These are phyloP conservation scores for Bombyx mandarina DNA, from an alignment of 1,140 invertebrate genomes.

Conservation along the genomic window DNA sequence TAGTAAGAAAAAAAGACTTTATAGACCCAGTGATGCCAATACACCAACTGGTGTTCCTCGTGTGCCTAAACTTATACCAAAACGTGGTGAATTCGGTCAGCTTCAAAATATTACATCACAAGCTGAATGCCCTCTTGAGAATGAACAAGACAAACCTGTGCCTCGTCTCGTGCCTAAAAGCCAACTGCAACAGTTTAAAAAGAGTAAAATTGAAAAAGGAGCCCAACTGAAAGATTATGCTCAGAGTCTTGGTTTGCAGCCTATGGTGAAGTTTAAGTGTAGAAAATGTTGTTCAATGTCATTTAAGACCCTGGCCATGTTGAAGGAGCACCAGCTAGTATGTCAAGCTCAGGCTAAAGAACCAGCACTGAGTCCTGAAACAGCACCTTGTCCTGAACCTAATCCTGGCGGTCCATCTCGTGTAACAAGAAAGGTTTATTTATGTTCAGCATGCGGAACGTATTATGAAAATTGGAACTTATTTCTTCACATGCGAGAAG, in stretches of 20 bases:
- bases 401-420: slow-evolving; percentile 69
- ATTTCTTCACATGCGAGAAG: slow-evolving; percentile 84
- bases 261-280: slow-evolving; percentile 78
- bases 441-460: slow-evolving; percentile 83
- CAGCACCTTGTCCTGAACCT: slow-evolving; percentile 27
- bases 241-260: slow-evolving; percentile 78
- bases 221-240: slow-evolving; percentile 73
- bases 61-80: slow-evolving; percentile 54
- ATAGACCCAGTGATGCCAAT: slow-evolving; percentile 45
- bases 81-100: slow-evolving; percentile 39
- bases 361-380: slow-evolving; percentile 49
- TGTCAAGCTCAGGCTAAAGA: slow-evolving; percentile 68
- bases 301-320: slow-evolving; percentile 72
- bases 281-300: slow-evolving; percentile 75
- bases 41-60: slow-evolving; percentile 32
- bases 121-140: slow-evolving; percentile 27
- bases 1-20: slow-evolving; percentile 45
- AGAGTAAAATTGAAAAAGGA: slow-evolving; percentile 55
- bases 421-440: slow-evolving; percentile 81
- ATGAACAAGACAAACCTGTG: slow-evolving; percentile 56
- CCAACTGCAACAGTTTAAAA: slow-evolving; percentile 56
- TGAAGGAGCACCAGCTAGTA: slow-evolving; percentile 75
- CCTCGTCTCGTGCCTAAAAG: slow-evolving; percentile 62
- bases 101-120: slow-evolving; percentile 48
- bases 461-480: slow-evolving; percentile 89